These are phyloP conservation scores for Rhinatrema bivittatum DNA, from an alignment of 2,797 vertebrate genomes.

Conservation along the genomic window DNA sequence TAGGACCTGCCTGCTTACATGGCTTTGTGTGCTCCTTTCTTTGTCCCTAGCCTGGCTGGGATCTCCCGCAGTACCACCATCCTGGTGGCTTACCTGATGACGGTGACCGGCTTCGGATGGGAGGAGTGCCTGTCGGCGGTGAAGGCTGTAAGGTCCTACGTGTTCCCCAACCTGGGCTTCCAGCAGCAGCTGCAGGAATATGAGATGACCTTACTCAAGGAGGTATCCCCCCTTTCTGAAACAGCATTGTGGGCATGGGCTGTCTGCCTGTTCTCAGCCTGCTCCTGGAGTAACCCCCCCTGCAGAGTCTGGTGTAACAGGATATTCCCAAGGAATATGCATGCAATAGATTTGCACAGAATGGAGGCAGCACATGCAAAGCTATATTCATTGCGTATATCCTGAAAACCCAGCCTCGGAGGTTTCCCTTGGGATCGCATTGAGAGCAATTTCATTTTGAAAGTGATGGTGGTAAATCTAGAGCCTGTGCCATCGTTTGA, in stretches of 20 bases:
- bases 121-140: constrained; percentile 74
- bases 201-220: constrained; percentile 59
- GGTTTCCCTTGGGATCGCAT: not conserved
- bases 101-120: constrained; percentile 72
- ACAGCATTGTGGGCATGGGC: too few relatives aligned
- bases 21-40: not conserved
- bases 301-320: too few relatives aligned
- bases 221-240: constrained; percentile 44
- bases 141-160: constrained; percentile 68
- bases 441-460: fast-evolving
- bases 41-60: constrained; percentile 64
- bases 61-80: constrained; percentile 81
- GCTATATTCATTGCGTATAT: too few relatives aligned
- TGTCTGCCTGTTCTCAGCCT: too few relatives aligned
- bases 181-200: constrained; percentile 82
- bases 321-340: too few relatives aligned
- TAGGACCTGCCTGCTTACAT: too few relatives aligned
- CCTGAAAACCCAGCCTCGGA: too few relatives aligned
- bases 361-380: too few relatives aligned
- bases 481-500: too few relatives aligned
- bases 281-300: too few relatives aligned
- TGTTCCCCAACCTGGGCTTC: constrained; percentile 78
- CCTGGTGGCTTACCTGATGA: constrained; percentile 84
- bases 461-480: too few relatives aligned
- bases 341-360: too few relatives aligned